Evolutionary conservation across 2,888 invertebrate genomes (phyloP).

Genomic region (Hypolimnas misippus): DNA sequence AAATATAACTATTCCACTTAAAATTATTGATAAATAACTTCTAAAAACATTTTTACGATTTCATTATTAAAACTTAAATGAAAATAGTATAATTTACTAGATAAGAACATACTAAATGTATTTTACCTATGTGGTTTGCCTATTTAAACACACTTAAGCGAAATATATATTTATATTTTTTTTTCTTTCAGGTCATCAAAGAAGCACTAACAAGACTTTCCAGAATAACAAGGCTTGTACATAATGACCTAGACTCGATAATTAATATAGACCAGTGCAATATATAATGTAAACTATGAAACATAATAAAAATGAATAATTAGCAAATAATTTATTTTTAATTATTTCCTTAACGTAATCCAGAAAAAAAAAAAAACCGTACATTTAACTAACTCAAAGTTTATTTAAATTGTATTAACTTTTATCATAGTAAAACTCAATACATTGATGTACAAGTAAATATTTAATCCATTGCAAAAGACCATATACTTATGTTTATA

Average conservation of each 20-base stretch:
- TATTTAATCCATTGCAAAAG: too few relatives aligned
- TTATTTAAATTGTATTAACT: too few relatives aligned
- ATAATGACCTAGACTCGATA: constrained; percentile 7
- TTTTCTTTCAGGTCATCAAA: constrained; percentile 34
- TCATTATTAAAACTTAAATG: neutral
- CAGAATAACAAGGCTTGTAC: constrained; percentile 4
- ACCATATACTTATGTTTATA: too few relatives aligned
- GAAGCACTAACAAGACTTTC: constrained; percentile 25
- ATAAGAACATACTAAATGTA: too few relatives aligned
- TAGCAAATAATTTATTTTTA: neutral
- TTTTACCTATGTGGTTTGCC: too few relatives aligned
- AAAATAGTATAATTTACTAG: too few relatives aligned
- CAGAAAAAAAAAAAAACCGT: neutral
- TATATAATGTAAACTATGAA: constrained; percentile 18
- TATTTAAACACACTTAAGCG: too few relatives aligned
- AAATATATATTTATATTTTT: neutral
- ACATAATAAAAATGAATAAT: constrained; percentile 1
- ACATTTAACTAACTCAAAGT: too few relatives aligned
- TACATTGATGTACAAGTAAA: too few relatives aligned
- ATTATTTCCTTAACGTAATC: constrained; percentile 4
- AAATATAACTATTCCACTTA: constrained; percentile 30
- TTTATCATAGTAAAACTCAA: too few relatives aligned
- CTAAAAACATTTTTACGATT: neutral
- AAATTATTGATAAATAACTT: too few relatives aligned
- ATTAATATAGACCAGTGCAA: constrained; percentile 12